Evolutionary conservation across 2,797 vertebrate species (phyloP), one percentile per base, ranked within the genome.

Genomic region (Ataeniobius toweri): DNA sequence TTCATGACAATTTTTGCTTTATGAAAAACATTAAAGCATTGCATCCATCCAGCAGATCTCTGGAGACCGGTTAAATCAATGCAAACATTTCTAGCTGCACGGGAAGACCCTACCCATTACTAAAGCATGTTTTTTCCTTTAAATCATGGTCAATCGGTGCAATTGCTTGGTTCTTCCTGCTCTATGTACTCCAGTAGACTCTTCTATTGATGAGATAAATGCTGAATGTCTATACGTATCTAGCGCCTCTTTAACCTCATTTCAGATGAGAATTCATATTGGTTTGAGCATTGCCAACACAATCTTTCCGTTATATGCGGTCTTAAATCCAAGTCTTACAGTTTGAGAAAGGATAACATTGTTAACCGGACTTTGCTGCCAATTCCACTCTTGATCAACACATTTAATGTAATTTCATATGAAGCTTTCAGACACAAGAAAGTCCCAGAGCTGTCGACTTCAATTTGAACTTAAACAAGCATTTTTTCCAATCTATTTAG

Each of bases 401-500:
- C 58, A 78, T 63, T 72, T 78, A 78, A 65, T 72, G 31, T 63
- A 78, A 77, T 77, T 71, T 28, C 18, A 72, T 65, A 63, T 44
- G 76, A 77, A 53, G 76, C 22, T 61, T 51, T 65, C 22, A 74
- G 51, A 51, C 58, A 41, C 56, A 48, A 51, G 69, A 71, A 69
- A 26, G 56, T 83, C 70, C 59, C 77, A 73, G 53, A 71, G 76
- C 76, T 72, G 69, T 78, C 76, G 20, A 72, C 56, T 78, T 78
- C 46, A 72, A 72, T 36, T 78, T 36, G 36, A 73, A 72, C 63
- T 79, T 75, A 74, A 77, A 78, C 68, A 61, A 55, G 46, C 53
- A 75, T 55, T 41, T 81, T 86, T 80, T 70, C 28, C 46, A 78
- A 14, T 1, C 26, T 78, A n/a, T 77, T 84, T 65, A 73, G 41